These are phyloP conservation scores for Pterostichus madidus DNA, from an alignment of 2,888 invertebrate genomes.

Conservation along the genomic window DNA sequence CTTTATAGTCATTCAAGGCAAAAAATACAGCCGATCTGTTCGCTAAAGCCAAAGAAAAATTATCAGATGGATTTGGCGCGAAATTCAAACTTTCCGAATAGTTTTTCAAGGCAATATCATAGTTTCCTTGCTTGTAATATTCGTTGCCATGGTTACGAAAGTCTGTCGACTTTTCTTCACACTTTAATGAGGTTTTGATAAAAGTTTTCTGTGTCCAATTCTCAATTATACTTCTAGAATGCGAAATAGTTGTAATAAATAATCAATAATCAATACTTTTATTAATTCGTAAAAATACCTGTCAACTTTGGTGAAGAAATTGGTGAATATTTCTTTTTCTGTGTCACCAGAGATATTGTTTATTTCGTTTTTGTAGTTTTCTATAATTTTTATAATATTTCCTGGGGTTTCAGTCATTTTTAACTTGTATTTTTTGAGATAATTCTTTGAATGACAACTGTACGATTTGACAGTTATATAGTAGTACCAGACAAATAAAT, in stretches of 20 bases:
- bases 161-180: slow-evolving; percentile 72
- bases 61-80: slow-evolving; percentile 79
- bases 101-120: slow-evolving; percentile 79
- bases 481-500: too few species aligned
- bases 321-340: slow-evolving; percentile 42
- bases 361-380: slow-evolving; percentile 39
- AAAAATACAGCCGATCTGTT: slow-evolving; percentile 85
- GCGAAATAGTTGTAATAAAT: neutral
- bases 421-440: neutral
- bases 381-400: slow-evolving; percentile 28
- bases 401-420: slow-evolving; percentile 14
- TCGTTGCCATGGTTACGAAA: slow-evolving; percentile 80
- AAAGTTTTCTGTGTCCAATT: slow-evolving; percentile 74
- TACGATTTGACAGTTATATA: neutral
- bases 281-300: slow-evolving; percentile 6
- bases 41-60: slow-evolving; percentile 82
- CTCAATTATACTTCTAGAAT: slow-evolving; percentile 3
- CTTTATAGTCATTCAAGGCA: slow-evolving; percentile 81
- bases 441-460: neutral
- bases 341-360: slow-evolving; percentile 4
- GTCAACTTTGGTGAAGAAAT: slow-evolving; percentile 38
- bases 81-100: slow-evolving; percentile 83
- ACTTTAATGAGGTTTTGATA: slow-evolving; percentile 73
- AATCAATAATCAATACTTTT: neutral
- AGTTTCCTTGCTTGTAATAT: slow-evolving; percentile 79